These are phyloP conservation scores for Rhinoptilus africanus DNA, from an alignment of 2,113 vertebrate species.

Conservation along the genomic window DNA sequence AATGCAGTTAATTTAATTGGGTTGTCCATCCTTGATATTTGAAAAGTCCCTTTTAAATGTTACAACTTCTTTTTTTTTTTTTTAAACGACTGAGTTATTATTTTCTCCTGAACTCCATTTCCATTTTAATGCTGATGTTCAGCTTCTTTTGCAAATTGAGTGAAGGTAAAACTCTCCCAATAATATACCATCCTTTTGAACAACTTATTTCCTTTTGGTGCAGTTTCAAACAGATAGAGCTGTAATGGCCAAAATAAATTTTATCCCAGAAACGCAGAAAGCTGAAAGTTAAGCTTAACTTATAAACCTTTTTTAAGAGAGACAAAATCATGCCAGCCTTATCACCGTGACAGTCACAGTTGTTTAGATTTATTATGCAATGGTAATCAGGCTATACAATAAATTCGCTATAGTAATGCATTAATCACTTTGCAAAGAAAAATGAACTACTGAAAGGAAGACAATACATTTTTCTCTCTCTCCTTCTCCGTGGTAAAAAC, in stretches of 20 bases:
- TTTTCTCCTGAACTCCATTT: conserved; percentile 47
- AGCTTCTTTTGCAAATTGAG: conserved; percentile 40
- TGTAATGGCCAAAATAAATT: conserved; percentile 67
- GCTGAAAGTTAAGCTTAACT: conserved; percentile 65
- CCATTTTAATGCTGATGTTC: conserved; percentile 54
- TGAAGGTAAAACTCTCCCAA: conserved; percentile 15
- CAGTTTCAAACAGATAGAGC: conserved; percentile 48
- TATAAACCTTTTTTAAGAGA: conserved; percentile 69
- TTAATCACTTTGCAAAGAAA: conserved; percentile 77
- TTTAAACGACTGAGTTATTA: conserved; percentile 28
- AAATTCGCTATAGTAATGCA: conserved; percentile 77
- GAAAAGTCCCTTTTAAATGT: conserved; percentile 20
- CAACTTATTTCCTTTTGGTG: conserved; percentile 49
- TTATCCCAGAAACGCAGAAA: conserved; percentile 27
- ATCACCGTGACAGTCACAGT: conserved; percentile 70
- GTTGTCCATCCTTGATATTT: conserved; percentile 41
- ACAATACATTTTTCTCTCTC: conserved; percentile 67
- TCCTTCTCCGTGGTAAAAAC: conserved; percentile 31
- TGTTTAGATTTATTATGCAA: conserved; percentile 80
- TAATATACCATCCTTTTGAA: conserved; percentile 18
- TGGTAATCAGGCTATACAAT: conserved; percentile 79
- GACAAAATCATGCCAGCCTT: conserved; percentile 68
- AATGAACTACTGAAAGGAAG: conserved; percentile 73
- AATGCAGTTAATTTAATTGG: conserved; percentile 55
- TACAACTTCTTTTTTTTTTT: conserved; percentile 8